Conservation (phyloP, 2,113 vertebrate genomes). For the Ciconia maguari region DNA sequence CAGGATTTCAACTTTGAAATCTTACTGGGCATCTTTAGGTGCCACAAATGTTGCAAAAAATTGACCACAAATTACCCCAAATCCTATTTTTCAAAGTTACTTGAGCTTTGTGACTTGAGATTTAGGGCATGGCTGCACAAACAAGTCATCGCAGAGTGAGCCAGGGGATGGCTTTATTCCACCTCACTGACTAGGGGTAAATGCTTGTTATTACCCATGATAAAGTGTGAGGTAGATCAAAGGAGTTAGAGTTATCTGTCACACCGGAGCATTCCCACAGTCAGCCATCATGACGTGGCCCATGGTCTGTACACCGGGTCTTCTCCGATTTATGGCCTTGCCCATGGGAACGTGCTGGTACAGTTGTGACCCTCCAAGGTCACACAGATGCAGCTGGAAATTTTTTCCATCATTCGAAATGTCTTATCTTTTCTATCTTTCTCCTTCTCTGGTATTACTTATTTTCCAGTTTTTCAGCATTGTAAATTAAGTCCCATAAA, state of each 20-base stretch:
- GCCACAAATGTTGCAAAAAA: not conserved
- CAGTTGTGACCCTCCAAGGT: not conserved
- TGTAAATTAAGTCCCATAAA: not conserved
- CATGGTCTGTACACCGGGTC: not conserved
- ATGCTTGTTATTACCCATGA: not conserved
- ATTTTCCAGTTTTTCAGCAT: not conserved
- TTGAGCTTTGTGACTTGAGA: not conserved
- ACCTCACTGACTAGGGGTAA: not conserved
- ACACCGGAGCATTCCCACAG: not conserved
- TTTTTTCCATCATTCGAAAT: not conserved
- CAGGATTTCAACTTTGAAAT: not conserved
- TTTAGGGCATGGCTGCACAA: not conserved
- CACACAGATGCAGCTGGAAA: not conserved
- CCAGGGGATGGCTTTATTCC: not conserved
- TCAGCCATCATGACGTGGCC: not conserved
- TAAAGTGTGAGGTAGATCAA: fast-evolving
- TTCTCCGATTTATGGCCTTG: not conserved
- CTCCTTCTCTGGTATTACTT: not conserved
- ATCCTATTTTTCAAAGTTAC: not conserved
- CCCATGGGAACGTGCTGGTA: not conserved
- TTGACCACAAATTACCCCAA: not conserved
- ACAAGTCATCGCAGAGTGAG: not conserved
- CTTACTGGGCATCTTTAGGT: not conserved
- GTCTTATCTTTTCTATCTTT: not conserved
- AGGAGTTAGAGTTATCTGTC: not conserved